Base-by-base conservation (phyloP, 2,888 invertebrate species). In the Drosophila histrio region DNA sequence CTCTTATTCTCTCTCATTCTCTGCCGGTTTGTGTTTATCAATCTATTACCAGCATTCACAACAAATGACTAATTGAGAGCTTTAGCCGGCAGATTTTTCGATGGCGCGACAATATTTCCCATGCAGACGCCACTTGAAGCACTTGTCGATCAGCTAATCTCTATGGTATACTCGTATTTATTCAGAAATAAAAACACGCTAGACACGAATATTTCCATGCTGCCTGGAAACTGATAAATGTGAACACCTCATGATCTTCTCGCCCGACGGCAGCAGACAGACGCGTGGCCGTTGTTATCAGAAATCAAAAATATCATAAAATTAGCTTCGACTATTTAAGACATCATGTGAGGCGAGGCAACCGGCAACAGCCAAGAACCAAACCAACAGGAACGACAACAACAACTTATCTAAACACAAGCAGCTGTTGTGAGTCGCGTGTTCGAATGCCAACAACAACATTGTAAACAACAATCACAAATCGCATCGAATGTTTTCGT, bases 221-320 rank as follows among this genome's bases (percentile, higher is more conserved):
- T 56, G 69, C 64, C 54, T 75, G 46, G 60, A 66, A 71, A 79
- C 59, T 17, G 57, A 36, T 50, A 58, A 57, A 56, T 36, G 26
- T 34, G 30, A 75, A 56, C 79, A 82, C 72, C 83, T 67, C 67
- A 62, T 69, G 66, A 77, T 72, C 61, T 65, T 70, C 58, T 32
- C 54, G 57, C 3, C 1, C 24, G 19, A 19, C 38, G 62, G 38
- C 69, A 71, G 62, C 69, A 58, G 59, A 63, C 71, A 71, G 72
- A 76, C 76, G 85, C 88, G 88, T 82, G 82, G 79, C 79, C 44
- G 39, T 49, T 17, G 44, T 87, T 87, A 82, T 82, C 82, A 81
- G 3, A 62, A 70, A 73, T 67, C 72, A 72, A 39, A 61, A 62
- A 34, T 53, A 60, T 54, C 60, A 43, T 26, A 30, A 52, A 15